A percentile compares a stretch with the other conserved stretches of the same genome.
Evolutionary conservation across 2,888 invertebrate species (phyloP).

Genomic region (Caenorhabditis sinica): DNA sequence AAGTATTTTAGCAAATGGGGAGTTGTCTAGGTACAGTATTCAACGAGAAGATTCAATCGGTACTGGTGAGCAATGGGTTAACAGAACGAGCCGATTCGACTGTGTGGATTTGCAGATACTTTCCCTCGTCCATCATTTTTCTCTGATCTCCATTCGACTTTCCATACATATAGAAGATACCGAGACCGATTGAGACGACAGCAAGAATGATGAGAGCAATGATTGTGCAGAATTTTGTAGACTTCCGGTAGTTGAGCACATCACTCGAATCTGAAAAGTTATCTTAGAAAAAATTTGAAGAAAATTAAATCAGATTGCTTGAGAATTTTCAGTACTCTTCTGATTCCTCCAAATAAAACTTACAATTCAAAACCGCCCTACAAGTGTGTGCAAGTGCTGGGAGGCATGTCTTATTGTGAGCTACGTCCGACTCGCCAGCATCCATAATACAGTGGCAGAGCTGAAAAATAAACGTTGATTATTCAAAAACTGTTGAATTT

Average conservation of each 20-base stretch:
- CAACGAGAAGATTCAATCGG: conserved; percentile 9
- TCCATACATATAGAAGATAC: conserved; percentile 17
- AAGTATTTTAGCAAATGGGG: background rate
- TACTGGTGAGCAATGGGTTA: conserved; percentile 49
- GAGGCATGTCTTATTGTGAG: background rate
- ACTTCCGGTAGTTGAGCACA: background rate
- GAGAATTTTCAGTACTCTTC: background rate
- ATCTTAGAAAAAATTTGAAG: background rate
- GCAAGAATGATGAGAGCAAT: conserved; percentile 2
- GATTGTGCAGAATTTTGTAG: background rate
- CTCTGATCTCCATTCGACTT: background rate
- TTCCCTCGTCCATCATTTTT: conserved; percentile 30
- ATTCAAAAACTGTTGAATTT: too few relatives aligned
- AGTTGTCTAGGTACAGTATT: background rate
- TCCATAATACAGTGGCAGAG: conserved; percentile 61
- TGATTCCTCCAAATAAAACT: too few relatives aligned
- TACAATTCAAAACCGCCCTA: conserved; percentile 43
- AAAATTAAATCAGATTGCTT: too few relatives aligned
- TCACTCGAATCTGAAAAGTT: conserved; percentile 52
- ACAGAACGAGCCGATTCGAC: conserved; percentile 59
- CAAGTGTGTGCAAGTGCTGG: conserved; percentile 36
- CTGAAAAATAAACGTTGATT: conserved; percentile 22
- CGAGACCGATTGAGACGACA: conserved; percentile 20
- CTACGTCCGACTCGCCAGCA: conserved; percentile 36
- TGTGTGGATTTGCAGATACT: conserved; percentile 57